These are phyloP conservation scores for Scaptomyza cyrtandrae DNA, from an alignment of 2,888 invertebrate genomes.

Conservation along the genomic window DNA sequence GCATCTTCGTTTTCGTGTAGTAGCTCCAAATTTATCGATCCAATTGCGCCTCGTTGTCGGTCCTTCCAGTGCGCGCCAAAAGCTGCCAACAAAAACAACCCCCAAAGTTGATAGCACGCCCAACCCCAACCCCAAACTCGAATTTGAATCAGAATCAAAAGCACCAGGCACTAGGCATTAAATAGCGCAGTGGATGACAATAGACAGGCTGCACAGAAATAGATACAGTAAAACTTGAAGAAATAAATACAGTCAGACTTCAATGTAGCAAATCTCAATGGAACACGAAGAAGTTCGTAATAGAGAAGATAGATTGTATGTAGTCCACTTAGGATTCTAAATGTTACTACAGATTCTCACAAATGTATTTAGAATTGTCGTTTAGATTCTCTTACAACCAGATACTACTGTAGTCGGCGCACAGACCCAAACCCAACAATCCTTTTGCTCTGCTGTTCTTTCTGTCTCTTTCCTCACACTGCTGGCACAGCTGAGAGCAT, in stretches of 20 bases:
- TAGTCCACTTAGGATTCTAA: no score
- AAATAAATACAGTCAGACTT: no score
- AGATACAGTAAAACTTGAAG: neutral
- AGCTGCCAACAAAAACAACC: slow-evolving; percentile 54
- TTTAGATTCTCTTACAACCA: neutral
- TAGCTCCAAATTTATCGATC: slow-evolving; percentile 70
- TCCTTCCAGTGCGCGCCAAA: slow-evolving; percentile 71
- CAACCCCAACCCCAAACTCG: neutral
- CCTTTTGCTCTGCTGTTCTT: slow-evolving; percentile 1
- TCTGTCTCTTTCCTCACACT: slow-evolving; percentile 20
- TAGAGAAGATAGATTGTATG: no score
- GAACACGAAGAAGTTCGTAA: no score
- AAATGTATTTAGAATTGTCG: no score
- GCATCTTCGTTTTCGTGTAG: slow-evolving; percentile 19
- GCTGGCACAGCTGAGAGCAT: slow-evolving; percentile 63
- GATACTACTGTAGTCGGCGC: slow-evolving; percentile 48
- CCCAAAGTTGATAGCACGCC: slow-evolving; percentile 17
- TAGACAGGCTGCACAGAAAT: neutral
- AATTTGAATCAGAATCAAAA: no score
- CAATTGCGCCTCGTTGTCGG: slow-evolving; percentile 31
- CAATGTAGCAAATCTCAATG: no score
- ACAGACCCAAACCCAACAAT: slow-evolving; percentile 36
- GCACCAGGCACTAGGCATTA: no score
- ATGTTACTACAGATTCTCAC: no score
- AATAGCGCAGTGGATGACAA: neutral